Evolutionary conservation across 1,140 invertebrate genomes (phyloP), one percentile per base, ranked within the genome.

Genomic region (Mamestra configurata): DNA sequence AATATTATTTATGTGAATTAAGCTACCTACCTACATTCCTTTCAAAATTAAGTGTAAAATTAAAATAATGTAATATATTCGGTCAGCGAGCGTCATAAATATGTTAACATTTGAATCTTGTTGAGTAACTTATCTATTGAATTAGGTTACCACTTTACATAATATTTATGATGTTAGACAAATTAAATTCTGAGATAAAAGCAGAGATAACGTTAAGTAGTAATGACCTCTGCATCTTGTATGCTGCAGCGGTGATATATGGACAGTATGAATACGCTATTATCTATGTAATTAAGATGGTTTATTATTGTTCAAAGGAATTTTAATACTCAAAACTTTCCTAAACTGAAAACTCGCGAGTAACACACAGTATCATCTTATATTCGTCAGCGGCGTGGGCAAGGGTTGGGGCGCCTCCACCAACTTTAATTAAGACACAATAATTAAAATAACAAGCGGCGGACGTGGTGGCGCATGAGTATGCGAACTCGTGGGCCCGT

Each of bases 371-470:
- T 68, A 24, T 68, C 37, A 68, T 68, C 18, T 55, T 59, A 51
- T 27, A 73, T 13, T 57, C 24, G 73, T 35, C 20, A 76, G 75
- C 72, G 40, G 72, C 35, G 55, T 81, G 78, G 82, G 72, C 82
- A 79, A 64, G 57, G 73, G 40, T 43, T 20, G 53, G 57, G 35
- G 40, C 13, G 43, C 22, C 57, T 76, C 40, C 24, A 70, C 84
- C 80, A 83, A 85, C 80, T 91, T 88, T 92, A 93, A 93, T 93
- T 90, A 92, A 91, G 89, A 89, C 86, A 93, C 88, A 91, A 91
- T 92, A 93, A 94, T 92, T 92, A 92, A 93, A 93, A 91, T 89
- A 91, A 92, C 90, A 92, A 89, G 89, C 86, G 84, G 71, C 84
- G 80, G 84, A 84, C 81, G 84, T 81, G 84, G 86, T 82, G 87